Base-by-base conservation (phyloP, 2,113 vertebrate genomes). In the Centrocercus urophasianus region DNA sequence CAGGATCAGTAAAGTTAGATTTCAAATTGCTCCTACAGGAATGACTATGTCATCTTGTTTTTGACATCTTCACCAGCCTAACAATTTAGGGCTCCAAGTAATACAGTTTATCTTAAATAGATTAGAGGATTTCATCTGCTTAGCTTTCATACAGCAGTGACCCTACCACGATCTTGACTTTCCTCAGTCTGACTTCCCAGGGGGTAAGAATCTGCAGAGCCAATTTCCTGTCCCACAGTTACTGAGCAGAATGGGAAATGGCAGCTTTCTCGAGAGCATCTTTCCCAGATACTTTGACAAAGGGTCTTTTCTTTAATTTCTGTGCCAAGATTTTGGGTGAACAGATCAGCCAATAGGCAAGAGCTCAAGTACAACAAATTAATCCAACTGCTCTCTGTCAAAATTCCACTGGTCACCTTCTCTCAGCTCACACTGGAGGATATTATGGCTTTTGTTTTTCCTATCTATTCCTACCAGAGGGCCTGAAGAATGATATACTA, bases 161-260 rank as follows among this genome's bases (percentile, higher is more conserved):
- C 69, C 89, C 57, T 43, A 67, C 43, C 40, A 83, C n/a, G 83
- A 61, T 28, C 75, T 81, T 88, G 17, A 73, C 63, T 74, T 83
- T 79, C 59, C 74, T 83, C 32, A 80, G 67, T 43, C 25, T 56
- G 69, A 77, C 52, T 83, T 93, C 67, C 60, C 65, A 88, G 65
- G 43, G 91, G 43, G 60, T n/a, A 78, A 71, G 70, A 81, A 60
- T 60, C 82, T 86, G 79, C 52, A 56, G 89, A 93, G 89, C 19
- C 85, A 40, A 91, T 91, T 90, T 95, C 90, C 91, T 17, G 7
- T 81, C 84, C 72, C 82, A 72, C 30, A 86, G 61, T 67, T 70
- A 78, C 8, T 57, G 30, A 90, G 54, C 3, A 73, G 65, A 83
- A 86, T 36, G 43, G 57, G 90, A 91, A 97, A 86, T 13, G 10